phyloP scores from a whole-genome alignment of 2,113 vertebrate genomes.

The Alectura lathami region DNA sequence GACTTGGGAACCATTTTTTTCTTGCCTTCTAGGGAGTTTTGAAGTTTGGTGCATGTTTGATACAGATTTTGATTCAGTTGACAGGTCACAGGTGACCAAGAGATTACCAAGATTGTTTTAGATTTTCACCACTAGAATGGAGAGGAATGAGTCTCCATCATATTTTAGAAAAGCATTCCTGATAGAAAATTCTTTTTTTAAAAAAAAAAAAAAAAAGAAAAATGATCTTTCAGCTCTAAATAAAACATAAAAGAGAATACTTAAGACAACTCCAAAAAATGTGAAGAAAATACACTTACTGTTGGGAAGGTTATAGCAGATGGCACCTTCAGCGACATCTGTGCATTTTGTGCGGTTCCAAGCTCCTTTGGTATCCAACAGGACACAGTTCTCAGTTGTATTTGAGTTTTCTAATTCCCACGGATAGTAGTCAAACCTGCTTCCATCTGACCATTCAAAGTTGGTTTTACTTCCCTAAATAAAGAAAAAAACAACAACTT shows the following conservation, averaged over 20 bases:
- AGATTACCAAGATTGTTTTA: neutral
- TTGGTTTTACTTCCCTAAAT: constrained; percentile 75
- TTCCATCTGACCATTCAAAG: constrained; percentile 95
- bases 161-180: neutral
- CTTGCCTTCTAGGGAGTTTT: neutral
- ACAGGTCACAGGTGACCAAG: neutral
- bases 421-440: constrained; percentile 74
- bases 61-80: neutral
- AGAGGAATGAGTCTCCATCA: neutral
- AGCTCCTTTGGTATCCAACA: constrained; percentile 80
- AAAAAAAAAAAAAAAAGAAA: neutral
- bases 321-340: constrained; percentile 81
- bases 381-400: constrained; percentile 79
- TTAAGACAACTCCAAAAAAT: neutral
- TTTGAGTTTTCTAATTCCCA: constrained; percentile 59
- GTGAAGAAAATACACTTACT: constrained; percentile 63
- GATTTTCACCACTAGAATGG: neutral
- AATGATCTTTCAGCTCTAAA: neutral
- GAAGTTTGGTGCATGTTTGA: neutral
- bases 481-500: neutral
- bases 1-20: neutral
- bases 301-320: constrained; percentile 84
- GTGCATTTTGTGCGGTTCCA: constrained; percentile 83
- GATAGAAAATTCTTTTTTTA: neutral
- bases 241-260: neutral